Conservation (phyloP, 1,140 invertebrate species). For the Andrena cerasifolii region DNA sequence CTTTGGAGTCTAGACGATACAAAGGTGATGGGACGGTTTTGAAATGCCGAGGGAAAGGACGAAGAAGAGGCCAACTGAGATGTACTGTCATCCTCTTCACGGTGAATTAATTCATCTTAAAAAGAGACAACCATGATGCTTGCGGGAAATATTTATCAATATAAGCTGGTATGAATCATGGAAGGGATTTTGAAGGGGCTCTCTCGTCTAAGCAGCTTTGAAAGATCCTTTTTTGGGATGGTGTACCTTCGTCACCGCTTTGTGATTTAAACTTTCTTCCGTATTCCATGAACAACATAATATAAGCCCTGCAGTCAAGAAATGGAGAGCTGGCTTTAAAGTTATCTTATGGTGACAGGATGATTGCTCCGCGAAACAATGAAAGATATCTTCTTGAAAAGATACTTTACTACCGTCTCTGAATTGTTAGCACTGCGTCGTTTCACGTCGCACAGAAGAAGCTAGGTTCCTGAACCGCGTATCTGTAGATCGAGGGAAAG, state of each 20-base stretch:
- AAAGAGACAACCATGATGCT: slow-evolving; percentile 3
- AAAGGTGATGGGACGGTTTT: not conserved
- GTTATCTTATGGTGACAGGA: too few relatives aligned
- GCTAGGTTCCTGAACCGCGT: not conserved
- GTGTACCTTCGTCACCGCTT: not conserved
- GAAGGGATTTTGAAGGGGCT: not conserved
- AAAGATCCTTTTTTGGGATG: not conserved
- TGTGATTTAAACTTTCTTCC: not conserved
- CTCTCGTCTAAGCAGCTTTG: not conserved
- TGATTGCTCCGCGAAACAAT: too few relatives aligned
- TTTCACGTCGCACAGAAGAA: not conserved
- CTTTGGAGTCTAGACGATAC: not conserved
- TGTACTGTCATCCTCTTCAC: not conserved
- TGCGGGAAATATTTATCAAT: slow-evolving; percentile 46
- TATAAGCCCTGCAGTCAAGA: too few relatives aligned
- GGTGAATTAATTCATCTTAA: slow-evolving; percentile 35
- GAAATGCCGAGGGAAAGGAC: not conserved
- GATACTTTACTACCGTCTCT: too few relatives aligned
- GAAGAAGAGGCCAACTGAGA: not conserved
- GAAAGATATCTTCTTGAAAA: too few relatives aligned
- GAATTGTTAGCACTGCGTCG: not conserved
- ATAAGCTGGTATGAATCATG: not conserved
- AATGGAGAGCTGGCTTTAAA: too few relatives aligned
- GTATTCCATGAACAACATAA: too few relatives aligned
- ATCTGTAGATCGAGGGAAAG: not conserved